Evolutionary conservation across 2,888 invertebrate genomes (phyloP).

Genomic region (Teleiodes luculella): DNA sequence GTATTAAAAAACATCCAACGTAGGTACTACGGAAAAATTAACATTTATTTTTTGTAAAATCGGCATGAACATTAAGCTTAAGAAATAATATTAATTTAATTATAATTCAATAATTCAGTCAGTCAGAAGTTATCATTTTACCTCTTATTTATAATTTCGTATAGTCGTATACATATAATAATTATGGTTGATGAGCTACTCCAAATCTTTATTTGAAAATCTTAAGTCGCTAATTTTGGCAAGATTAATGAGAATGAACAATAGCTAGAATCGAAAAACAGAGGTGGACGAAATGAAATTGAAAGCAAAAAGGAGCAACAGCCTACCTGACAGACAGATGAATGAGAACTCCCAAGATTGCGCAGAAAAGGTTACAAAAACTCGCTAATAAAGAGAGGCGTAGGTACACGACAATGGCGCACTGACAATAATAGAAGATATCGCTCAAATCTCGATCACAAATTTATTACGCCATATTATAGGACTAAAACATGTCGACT

Average conservation of each 20-base stretch:
- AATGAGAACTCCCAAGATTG: background rate
- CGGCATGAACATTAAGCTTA: no score
- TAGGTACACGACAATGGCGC: background rate
- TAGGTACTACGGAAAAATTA: no score
- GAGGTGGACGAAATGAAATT: background rate
- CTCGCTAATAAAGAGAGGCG: background rate
- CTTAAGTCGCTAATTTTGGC: no score
- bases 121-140: no score
- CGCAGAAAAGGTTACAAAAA: background rate
- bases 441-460: background rate
- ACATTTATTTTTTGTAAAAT: no score
- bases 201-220: no score
- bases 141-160: no score
- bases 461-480: background rate
- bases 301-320: background rate
- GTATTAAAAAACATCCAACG: no score
- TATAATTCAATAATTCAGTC: no score
- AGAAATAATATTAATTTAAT: no score
- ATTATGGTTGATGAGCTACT: no score
- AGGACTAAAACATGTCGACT: background rate
- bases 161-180: no score
- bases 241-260: background rate
- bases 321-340: constrained; percentile 2
- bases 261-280: background rate
- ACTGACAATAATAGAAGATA: background rate